A percentile compares a stretch with the other conserved stretches of the same genome.
These are phyloP conservation scores for Arizona elegans DNA, from an alignment of 2,113 vertebrate species.

Conservation along the genomic window DNA sequence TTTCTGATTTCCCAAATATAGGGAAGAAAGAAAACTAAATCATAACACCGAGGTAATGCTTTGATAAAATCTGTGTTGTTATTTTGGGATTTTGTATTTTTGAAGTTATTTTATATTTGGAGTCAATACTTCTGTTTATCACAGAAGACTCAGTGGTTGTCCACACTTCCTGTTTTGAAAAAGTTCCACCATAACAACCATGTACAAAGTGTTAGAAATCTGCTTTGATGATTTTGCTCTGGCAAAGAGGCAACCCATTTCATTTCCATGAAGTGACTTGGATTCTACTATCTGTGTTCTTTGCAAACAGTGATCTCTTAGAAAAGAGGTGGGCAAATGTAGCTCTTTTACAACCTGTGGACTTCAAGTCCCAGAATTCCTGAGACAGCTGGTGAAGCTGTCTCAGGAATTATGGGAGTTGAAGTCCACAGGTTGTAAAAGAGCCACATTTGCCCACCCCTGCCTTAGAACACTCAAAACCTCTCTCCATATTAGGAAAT, in stretches of 20 bases:
- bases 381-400: no score
- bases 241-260: background rate
- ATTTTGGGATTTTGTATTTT: background rate
- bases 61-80: background rate
- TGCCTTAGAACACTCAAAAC: background rate
- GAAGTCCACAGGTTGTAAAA: no score
- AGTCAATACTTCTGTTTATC: background rate
- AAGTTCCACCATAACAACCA: background rate
- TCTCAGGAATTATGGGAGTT: no score
- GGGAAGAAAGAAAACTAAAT: background rate
- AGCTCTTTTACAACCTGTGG: no score
- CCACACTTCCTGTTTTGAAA: background rate
- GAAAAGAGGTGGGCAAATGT: no score
- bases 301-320: background rate
- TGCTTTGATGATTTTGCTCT: background rate
- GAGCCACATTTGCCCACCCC: no score
- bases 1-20: background rate
- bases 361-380: no score
- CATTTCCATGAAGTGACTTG: background rate
- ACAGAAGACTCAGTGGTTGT: background rate
- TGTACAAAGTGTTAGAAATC: background rate
- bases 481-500: background rate
- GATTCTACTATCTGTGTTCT: background rate
- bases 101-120: background rate
- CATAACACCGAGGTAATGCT: background rate